Conservation (phyloP, 2,113 vertebrate genomes). For the Mormyrus lacerda region DNA sequence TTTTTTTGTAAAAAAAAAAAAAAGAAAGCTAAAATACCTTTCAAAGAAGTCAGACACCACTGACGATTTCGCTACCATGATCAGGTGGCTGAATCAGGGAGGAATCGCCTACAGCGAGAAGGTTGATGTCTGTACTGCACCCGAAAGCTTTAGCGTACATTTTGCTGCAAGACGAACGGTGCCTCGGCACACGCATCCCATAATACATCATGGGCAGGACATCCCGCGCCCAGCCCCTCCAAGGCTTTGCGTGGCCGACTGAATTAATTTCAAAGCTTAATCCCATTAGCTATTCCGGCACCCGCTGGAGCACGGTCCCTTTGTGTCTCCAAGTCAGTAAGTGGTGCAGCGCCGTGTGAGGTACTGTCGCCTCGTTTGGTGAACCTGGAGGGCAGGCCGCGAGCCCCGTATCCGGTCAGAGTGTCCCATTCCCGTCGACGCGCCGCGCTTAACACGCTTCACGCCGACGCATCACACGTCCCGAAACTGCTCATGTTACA, state of each 20-base stretch:
- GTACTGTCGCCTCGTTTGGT: background rate
- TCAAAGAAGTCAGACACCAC: background rate
- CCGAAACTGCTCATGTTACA: background rate
- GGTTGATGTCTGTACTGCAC: background rate
- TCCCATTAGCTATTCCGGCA: background rate
- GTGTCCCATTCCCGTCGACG: background rate
- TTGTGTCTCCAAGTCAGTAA: background rate
- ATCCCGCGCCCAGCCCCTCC: background rate
- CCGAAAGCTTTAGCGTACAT: background rate
- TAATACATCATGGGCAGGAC: background rate
- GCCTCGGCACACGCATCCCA: background rate
- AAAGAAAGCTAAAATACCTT: background rate
- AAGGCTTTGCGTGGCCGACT: background rate
- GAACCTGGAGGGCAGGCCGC: background rate
- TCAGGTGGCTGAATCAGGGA: background rate
- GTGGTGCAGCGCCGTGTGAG: background rate
- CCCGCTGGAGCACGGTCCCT: background rate
- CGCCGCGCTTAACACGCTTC: background rate
- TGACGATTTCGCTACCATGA: background rate
- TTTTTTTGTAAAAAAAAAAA: background rate
- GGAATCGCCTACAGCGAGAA: background rate
- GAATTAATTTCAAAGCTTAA: conserved; percentile 2
- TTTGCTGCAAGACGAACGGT: background rate
- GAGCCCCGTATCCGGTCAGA: background rate
- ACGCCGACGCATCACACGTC: background rate